Base-by-base conservation (phyloP, 2,888 invertebrate species). In the Carabus problematicus region DNA sequence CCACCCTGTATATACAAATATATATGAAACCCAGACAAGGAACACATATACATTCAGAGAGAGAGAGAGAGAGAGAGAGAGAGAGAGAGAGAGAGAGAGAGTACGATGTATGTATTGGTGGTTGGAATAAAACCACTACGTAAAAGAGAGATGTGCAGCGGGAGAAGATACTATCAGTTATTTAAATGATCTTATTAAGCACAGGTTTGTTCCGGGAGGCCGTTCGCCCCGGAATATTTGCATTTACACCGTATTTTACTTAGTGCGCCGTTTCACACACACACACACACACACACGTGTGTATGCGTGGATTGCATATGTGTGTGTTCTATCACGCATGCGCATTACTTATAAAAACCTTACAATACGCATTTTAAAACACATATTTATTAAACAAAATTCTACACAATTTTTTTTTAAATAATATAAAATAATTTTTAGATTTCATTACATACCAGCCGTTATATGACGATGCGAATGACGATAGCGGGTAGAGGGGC, bases 231-330 rank as follows among this genome's bases (percentile, higher is more conserved):
- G 45, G 45, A 64, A 8, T 71, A 77, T 77, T 76, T 77, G 74
- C 76, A 77, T 77, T 75, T 74, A 77, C 75, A 74, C 74, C 74
- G 75, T 76, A 76, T 74, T 75, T 76, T 75, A 76, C 76, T 77
- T 76, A 74, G 70, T 47, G 64, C 11, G 12, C 45, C 56, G 55
- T 56, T 41, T 29, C 18, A 8, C 42, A 18, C 18, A 18, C 18
- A 42, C n/a, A 8, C 42, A 16, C 18, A 14, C 41, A 59, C 59
- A 29, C 41, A 42, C 59, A 47, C 47, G n/a, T 61, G 19, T 19
- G 14, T 52, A 19, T 14, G 7, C 0, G 18, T 29, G 3, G 9
- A 29, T n/a, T 9, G 12, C 39, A 56, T 29, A 12, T 40, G 29
- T 29, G n/a, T 11, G n/a, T 56, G 11, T 56, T 18, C 29, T 39